phyloP scores from a whole-genome alignment of 2,797 vertebrate species.

The Crypturellus tataupa region DNA sequence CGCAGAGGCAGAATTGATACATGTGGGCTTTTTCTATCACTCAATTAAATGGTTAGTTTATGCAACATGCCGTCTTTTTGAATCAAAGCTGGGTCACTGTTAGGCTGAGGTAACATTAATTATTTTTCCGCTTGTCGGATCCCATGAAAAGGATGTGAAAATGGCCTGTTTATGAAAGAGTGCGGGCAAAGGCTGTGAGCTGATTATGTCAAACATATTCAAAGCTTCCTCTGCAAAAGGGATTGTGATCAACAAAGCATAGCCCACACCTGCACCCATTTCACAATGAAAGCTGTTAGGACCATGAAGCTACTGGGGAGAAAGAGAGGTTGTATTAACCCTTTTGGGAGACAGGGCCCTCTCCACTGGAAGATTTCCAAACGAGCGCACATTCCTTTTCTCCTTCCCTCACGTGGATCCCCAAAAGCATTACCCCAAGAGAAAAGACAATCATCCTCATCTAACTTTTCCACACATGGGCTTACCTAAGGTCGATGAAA shows the following conservation, averaged over 20 bases:
- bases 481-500: not conserved
- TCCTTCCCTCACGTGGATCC: not conserved
- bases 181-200: constrained; percentile 89
- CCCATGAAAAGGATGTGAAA: constrained; percentile 92
- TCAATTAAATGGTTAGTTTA: constrained; percentile 94
- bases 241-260: constrained; percentile 97
- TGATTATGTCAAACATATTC: constrained; percentile 97
- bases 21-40: constrained; percentile 84
- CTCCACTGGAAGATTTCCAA: not conserved
- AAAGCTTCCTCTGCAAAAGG: constrained; percentile 89
- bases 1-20: constrained; percentile 78
- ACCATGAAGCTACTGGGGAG: constrained; percentile 59
- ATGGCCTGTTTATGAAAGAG: constrained; percentile 89
- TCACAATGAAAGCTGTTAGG: constrained; percentile 84
- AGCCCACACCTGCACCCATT: constrained; percentile 92
- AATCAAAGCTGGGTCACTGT: constrained; percentile 92
- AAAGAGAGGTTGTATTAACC: constrained; percentile 70
- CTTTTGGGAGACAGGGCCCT: not conserved
- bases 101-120: constrained; percentile 99
- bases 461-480: not conserved
- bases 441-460: not conserved
- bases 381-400: not conserved
- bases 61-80: constrained; percentile 89
- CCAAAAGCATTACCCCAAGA: not conserved
- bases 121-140: constrained; percentile 99